Conservation (phyloP, 2,113 vertebrate species). For the Pelecanus crispus region DNA sequence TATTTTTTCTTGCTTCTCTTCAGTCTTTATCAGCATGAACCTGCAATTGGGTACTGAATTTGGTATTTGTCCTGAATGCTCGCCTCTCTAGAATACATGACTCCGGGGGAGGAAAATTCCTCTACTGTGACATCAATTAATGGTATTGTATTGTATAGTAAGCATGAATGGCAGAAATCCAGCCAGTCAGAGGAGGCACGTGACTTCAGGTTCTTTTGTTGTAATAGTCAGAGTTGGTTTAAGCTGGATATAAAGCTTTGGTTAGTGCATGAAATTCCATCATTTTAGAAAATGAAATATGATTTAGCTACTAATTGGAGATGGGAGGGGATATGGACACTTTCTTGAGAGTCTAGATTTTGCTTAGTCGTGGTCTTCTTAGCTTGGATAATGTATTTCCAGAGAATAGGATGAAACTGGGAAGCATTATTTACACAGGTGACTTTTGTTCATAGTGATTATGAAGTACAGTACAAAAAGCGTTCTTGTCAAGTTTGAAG, state of each 20-base stretch:
- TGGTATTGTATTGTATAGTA: constrained; percentile 33
- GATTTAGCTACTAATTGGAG: not conserved
- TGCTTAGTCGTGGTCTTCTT: not conserved
- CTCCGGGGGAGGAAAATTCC: constrained; percentile 38
- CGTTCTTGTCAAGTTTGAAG: not conserved
- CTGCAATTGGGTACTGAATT: not conserved
- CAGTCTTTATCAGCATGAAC: not conserved
- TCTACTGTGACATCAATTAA: constrained; percentile 39
- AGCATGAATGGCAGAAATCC: constrained; percentile 33
- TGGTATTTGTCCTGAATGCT: constrained; percentile 29
- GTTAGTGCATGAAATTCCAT: not conserved
- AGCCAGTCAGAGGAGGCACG: not conserved
- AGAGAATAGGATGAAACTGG: not conserved
- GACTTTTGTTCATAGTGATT: not conserved
- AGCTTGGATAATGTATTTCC: not conserved
- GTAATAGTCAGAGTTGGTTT: not conserved
- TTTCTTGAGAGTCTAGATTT: not conserved
- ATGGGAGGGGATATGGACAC: not conserved
- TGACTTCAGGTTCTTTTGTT: constrained; percentile 47
- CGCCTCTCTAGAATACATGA: not conserved
- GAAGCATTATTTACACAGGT: not conserved
- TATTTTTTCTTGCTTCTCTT: constrained; percentile 22
- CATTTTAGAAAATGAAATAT: not conserved
- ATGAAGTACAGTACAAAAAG: not conserved
- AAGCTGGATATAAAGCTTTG: constrained; percentile 6